phyloP scores from a whole-genome alignment of 2,797 vertebrate species.

The Clarias laeviceps region DNA sequence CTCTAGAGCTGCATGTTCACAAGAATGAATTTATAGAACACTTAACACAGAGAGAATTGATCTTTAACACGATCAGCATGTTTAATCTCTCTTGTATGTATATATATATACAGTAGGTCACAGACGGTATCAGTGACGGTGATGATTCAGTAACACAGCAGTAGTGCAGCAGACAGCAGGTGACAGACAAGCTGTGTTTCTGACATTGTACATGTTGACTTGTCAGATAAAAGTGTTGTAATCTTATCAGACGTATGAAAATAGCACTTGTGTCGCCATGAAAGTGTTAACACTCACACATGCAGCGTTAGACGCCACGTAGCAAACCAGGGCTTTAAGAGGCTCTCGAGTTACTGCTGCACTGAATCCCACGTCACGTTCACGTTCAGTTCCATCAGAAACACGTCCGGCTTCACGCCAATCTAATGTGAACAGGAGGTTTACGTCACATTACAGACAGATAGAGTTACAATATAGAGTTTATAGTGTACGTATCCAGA shows the following conservation, averaged over 20 bases:
- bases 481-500: neutral
- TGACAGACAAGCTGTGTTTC: slow-evolving; percentile 39
- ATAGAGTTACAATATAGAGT: too few species aligned
- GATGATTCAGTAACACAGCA: neutral
- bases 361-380: neutral
- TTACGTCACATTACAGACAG: neutral
- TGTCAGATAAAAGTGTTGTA: slow-evolving; percentile 25
- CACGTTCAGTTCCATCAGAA: neutral
- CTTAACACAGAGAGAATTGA: neutral
- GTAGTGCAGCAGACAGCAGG: slow-evolving; percentile 12
- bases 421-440: neutral
- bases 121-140: neutral
- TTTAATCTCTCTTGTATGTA: neutral
- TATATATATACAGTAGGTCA: neutral
- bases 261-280: slow-evolving; percentile 27
- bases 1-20: neutral
- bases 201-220: slow-evolving; percentile 17
- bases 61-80: neutral
- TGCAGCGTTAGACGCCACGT: slow-evolving; percentile 19
- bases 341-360: neutral
- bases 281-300: slow-evolving; percentile 42
- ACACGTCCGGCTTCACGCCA: neutral
- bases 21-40: neutral
- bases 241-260: slow-evolving; percentile 54
- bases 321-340: neutral